Evolutionary conservation across 2,113 vertebrate species (phyloP).

Genomic region (Sinosuthora webbiana): DNA sequence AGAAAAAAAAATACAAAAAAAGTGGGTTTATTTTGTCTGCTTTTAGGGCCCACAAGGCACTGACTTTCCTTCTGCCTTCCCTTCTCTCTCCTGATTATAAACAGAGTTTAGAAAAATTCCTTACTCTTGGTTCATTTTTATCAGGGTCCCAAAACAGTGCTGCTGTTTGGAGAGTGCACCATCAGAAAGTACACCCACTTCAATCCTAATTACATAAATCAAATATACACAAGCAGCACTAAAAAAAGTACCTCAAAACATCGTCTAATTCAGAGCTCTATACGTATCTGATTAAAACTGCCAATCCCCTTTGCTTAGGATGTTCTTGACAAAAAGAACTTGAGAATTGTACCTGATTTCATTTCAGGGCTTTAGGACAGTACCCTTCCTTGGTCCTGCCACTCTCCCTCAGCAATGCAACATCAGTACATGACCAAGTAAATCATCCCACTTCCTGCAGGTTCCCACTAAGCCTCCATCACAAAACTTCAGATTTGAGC

Average conservation of each 20-base stretch:
- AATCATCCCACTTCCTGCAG: neutral
- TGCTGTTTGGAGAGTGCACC: neutral
- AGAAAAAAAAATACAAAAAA: neutral
- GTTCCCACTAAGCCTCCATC: neutral
- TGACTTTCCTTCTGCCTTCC: neutral
- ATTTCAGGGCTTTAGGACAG: neutral
- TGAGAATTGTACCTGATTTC: neutral
- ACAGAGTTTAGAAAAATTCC: neutral
- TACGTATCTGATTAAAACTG: accelerated
- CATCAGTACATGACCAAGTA: neutral
- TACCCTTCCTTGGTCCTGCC: neutral
- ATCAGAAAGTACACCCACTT: neutral
- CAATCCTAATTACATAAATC: neutral
- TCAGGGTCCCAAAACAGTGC: neutral
- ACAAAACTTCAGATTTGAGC: neutral
- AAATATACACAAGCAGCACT: neutral
- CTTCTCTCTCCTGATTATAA: neutral
- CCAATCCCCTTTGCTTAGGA: neutral
- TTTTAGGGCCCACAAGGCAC: accelerated
- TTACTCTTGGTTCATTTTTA: neutral
- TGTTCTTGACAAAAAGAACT: neutral
- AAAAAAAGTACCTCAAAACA: neutral
- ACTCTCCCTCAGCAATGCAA: neutral
- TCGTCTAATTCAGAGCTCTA: neutral
- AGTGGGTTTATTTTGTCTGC: neutral